These are phyloP conservation scores for Eulemur macaco DNA, from an alignment of 2,113 vertebrate species.

Conservation along the genomic window DNA sequence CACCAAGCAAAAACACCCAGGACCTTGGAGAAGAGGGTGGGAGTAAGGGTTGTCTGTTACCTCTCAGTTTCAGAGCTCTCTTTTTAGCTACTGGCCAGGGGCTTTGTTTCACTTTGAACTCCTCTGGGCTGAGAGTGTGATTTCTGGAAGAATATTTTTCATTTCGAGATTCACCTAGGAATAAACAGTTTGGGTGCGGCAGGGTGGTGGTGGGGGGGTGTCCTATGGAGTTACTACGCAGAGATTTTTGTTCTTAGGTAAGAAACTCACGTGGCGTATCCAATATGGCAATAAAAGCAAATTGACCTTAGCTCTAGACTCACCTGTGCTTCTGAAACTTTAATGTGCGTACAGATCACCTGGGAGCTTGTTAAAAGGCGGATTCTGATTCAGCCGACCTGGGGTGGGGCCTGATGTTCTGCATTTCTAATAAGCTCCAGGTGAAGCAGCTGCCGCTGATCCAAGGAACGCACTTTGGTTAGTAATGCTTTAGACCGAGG, in stretches of 20 bases:
- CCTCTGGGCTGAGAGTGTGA: background rate
- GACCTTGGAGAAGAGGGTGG: background rate
- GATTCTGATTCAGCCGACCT: background rate
- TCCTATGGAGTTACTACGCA: background rate
- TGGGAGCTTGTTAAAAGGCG: background rate
- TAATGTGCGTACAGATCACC: fast-evolving
- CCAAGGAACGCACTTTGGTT: background rate
- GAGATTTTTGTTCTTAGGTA: background rate
- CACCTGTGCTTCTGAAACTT: background rate
- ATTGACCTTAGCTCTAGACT: background rate
- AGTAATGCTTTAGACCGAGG: background rate
- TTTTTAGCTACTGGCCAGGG: background rate
- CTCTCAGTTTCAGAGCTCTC: background rate
- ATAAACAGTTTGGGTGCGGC: background rate
- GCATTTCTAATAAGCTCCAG: background rate
- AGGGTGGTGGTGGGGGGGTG: fast-evolving
- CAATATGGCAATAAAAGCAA: background rate
- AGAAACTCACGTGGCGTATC: background rate
- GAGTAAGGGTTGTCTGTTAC: background rate
- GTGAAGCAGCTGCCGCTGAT: background rate
- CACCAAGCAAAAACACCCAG: too few relatives aligned
- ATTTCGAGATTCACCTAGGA: background rate
- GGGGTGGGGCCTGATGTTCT: background rate
- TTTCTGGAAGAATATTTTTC: background rate
- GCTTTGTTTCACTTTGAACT: background rate